Percentiles rank a stretch among this genome's conserved stretches.
Evolutionary conservation across 2,113 vertebrate genomes (phyloP).

Genomic region (Hippocampus comes): DNA sequence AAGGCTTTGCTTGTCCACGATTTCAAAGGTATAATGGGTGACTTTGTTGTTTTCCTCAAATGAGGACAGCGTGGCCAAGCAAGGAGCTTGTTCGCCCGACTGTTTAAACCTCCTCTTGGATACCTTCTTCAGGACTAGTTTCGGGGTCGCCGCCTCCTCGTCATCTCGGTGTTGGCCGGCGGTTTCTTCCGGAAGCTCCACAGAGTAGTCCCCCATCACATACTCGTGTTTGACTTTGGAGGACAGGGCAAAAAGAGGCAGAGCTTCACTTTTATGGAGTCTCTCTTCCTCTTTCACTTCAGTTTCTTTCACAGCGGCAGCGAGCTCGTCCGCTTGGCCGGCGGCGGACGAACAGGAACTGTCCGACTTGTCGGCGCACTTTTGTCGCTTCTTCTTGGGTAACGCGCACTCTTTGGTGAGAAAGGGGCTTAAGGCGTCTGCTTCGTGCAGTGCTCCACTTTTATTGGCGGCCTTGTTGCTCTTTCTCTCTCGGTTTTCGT

Average conservation of each 20-base stretch:
- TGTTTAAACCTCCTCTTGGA: conserved; percentile 86
- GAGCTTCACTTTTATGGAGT: conserved; percentile 81
- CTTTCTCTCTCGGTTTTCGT: conserved; percentile 93
- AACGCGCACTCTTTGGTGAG: conserved; percentile 85
- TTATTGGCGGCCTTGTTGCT: conserved; percentile 83
- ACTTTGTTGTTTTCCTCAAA: conserved; percentile 90
- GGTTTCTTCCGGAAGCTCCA: conserved; percentile 86
- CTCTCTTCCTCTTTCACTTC: conserved; percentile 82
- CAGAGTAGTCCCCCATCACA: conserved; percentile 88
- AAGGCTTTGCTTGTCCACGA: conserved; percentile 90
- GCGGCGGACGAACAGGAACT: conserved; percentile 44
- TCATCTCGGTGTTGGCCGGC: conserved; percentile 71
- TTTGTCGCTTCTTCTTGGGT: conserved; percentile 94
- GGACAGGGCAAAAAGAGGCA: conserved; percentile 83
- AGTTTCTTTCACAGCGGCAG: conserved; percentile 35
- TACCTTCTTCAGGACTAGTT: conserved; percentile 92
- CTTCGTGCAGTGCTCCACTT: conserved; percentile 77
- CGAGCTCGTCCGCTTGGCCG: conserved; percentile 56
- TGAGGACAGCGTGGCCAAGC: conserved; percentile 82
- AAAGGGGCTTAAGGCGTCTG: conserved; percentile 78
- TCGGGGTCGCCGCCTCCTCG: conserved; percentile 85
- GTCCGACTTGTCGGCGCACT: conserved; percentile 78
- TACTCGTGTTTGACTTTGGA: conserved; percentile 97
- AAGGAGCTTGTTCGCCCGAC: conserved; percentile 75
- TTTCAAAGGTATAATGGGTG: conserved; percentile 89